Evolutionary conservation across 2,113 vertebrate species (phyloP), one percentile per base, ranked within the genome.

Genomic region (Porphyrio hochstetteri): DNA sequence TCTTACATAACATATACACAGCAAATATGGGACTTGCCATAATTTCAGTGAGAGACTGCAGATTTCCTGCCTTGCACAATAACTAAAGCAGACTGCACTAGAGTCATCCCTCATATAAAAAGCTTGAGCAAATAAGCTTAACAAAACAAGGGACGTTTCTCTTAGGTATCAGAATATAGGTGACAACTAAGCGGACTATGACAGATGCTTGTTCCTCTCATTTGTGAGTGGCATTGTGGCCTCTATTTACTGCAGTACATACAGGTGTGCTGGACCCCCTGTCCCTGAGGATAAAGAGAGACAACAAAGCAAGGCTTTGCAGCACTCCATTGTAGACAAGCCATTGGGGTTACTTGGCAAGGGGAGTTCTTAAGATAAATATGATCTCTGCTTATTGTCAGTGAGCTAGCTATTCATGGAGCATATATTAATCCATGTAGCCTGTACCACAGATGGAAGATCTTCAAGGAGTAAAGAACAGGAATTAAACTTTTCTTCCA

Each of bases 1-100:
- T 93, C 90, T 96, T 96, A 95, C 91, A 82, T 96, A 96, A 97
- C 79, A 76, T 82, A 93, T 52, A 94, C 93, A 90, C 82, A 94
- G 80, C 87, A 92, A 92, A 96, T 76, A 83, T 5, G n/a, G 82
- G 72, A 65, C 78, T 95, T 77, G 82, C 65, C 95, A 12, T 86
- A 59, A 88, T 90, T 96, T 96, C 85, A 74, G 78, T 68, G 85
- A 89, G 74, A 94, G 79, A 79, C 79, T 95, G 88, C 70, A 72
- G 85, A 81, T 95, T 86, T 95, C 70, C 77, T 93, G 76, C 61
- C 50, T 71, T 52, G 46, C 86, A 87, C 63, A 82, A 55, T 88
- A 78, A 68, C 69, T 71, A 90, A 93, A 90, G 68, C 48, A 82
- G 86, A 52, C 48, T 89, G 57, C 2, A 3, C 69, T 86, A 80